Conservation (phyloP, 2,888 invertebrate genomes). For the Serrognathus titanus region DNA sequence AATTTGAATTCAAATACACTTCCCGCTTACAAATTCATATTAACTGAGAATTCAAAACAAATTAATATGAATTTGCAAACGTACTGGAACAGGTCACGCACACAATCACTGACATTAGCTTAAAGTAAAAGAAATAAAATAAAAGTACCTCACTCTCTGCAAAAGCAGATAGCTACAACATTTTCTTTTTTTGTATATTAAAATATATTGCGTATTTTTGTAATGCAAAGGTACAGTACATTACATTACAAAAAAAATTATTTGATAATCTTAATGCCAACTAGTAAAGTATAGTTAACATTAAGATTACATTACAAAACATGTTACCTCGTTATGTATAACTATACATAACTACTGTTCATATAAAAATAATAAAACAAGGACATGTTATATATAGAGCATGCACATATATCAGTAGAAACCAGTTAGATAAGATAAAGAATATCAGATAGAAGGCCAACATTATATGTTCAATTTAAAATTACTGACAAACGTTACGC, state of each 20-base stretch:
- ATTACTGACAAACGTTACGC: conserved; percentile 24
- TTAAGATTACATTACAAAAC: not conserved
- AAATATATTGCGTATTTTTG: not conserved
- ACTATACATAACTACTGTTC: conserved; percentile 20
- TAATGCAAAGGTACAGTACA: not conserved
- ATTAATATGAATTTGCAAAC: no score
- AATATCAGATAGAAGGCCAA: conserved; percentile 51
- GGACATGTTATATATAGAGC: conserved; percentile 31
- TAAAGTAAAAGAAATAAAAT: no score
- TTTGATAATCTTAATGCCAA: not conserved
- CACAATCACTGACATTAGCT: no score
- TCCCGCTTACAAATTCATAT: no score
- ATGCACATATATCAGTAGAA: conserved; percentile 42
- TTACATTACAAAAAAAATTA: not conserved
- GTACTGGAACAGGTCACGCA: no score
- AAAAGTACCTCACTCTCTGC: no score
- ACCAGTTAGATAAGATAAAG: conserved; percentile 47
- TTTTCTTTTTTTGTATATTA: conserved; percentile 1
- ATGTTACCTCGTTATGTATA: conserved; percentile 19
- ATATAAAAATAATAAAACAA: conserved; percentile 15
- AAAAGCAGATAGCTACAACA: no score
- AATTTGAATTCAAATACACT: no score
- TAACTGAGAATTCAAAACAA: no score
- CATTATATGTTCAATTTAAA: conserved; percentile 37
- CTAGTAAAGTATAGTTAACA: not conserved